phyloP scores from a whole-genome alignment of 2,797 vertebrate species.

The Coregonus suidteri region DNA sequence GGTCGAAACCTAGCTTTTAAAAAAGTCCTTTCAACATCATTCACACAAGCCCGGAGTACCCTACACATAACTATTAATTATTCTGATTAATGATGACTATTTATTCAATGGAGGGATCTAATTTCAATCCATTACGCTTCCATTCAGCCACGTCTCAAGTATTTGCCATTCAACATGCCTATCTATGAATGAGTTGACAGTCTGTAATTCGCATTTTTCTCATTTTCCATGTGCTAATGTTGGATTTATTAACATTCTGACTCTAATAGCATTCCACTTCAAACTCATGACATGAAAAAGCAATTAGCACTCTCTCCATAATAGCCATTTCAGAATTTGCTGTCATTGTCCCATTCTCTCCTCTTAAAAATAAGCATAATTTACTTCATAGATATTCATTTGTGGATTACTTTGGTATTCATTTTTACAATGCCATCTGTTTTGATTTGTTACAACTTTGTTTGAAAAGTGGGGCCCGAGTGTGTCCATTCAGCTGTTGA shows the following conservation, averaged over 20 bases:
- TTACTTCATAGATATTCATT: neutral
- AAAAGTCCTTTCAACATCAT: constrained; percentile 25
- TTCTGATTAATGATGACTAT: constrained; percentile 51
- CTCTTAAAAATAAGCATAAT: neutral
- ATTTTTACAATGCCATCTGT: neutral
- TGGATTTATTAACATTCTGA: constrained; percentile 69
- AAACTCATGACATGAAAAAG: constrained; percentile 61
- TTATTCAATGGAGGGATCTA: constrained; percentile 56
- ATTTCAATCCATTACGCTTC: constrained; percentile 54
- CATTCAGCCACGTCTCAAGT: constrained; percentile 57
- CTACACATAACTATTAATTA: constrained; percentile 59
- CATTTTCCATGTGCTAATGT: constrained; percentile 53
- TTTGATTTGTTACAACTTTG: neutral
- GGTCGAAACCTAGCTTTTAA: neutral
- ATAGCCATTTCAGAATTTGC: constrained; percentile 35
- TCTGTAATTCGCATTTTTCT: constrained; percentile 63
- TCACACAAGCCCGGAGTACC: constrained; percentile 55
- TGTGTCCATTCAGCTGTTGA: neutral
- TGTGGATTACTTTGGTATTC: neutral
- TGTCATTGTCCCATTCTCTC: neutral
- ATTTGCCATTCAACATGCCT: constrained; percentile 62
- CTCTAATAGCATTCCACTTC: constrained; percentile 66
- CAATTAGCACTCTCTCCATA: constrained; percentile 26
- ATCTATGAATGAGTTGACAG: constrained; percentile 58
- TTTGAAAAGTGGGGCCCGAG: neutral